Conservation (phyloP, 2,113 vertebrate genomes). For the Microcebus ravelobensis region DNA sequence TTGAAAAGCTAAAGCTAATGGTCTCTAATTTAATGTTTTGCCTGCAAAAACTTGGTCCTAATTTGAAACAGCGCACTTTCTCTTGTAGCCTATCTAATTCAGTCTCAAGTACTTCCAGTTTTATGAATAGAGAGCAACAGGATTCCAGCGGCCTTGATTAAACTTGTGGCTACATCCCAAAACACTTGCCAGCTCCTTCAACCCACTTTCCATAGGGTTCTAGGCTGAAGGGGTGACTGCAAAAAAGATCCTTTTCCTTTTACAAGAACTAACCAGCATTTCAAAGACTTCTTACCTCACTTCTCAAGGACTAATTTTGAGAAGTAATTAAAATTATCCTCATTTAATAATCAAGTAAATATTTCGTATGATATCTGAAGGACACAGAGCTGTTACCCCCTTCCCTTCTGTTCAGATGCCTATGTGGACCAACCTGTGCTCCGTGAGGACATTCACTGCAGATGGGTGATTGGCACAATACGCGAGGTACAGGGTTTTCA, state of each 20-base stretch:
- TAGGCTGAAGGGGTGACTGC: neutral
- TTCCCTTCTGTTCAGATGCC: neutral
- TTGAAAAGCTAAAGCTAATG: neutral
- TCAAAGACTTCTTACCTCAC: neutral
- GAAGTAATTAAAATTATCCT: neutral
- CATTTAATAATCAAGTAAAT: neutral
- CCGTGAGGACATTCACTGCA: slow-evolving; percentile 96
- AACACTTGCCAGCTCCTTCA: neutral
- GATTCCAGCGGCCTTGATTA: no score
- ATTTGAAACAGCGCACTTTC: rapidly evolving
- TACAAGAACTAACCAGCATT: neutral
- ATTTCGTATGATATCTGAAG: rapidly evolving
- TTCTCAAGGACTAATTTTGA: neutral
- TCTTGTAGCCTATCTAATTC: neutral
- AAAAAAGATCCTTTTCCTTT: neutral
- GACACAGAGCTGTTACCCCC: neutral
- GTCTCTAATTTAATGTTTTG: neutral
- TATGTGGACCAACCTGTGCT: slow-evolving; percentile 89
- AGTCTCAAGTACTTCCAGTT: rapidly evolving
- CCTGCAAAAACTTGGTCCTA: neutral
- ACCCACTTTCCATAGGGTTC: neutral
- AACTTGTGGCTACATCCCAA: neutral
- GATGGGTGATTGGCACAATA: slow-evolving; percentile 99
- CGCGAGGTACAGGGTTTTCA: slow-evolving; percentile 93
- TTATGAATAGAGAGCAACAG: neutral